Evolutionary conservation across 2,888 invertebrate species (phyloP).

Genomic region (Cephalotes varians): DNA sequence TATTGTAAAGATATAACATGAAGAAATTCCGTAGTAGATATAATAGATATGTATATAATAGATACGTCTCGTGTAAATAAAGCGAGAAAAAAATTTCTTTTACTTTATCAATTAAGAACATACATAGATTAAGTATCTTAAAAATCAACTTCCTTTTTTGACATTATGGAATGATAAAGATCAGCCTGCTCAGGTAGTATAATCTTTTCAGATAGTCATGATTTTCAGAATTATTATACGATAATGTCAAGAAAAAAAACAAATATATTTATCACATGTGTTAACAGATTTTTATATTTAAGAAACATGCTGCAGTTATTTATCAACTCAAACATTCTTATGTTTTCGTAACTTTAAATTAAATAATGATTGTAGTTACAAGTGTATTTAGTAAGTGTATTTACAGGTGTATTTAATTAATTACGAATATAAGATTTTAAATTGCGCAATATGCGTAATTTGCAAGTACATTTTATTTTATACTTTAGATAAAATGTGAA

Average conservation of each 20-base stretch:
- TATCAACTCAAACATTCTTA: not conserved
- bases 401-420: not conserved
- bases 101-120: not conserved
- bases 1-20: constrained; percentile 4
- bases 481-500: not conserved
- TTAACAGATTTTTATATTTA: not conserved
- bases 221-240: not conserved
- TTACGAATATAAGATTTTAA: not conserved
- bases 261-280: not conserved
- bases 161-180: not conserved
- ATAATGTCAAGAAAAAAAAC: not conserved
- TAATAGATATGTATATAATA: not conserved
- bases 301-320: not conserved
- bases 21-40: not conserved
- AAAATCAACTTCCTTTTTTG: not conserved
- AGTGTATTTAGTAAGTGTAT: not conserved
- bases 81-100: not conserved
- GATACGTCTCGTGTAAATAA: not conserved
- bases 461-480: not conserved
- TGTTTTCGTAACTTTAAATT: not conserved
- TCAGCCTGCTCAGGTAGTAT: not conserved
- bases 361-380: not conserved
- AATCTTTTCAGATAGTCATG: not conserved
- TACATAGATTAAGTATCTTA: not conserved
- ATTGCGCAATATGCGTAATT: not conserved